Conservation (phyloP, 2,888 invertebrate species). For the Fissipunctia ypsillon region DNA sequence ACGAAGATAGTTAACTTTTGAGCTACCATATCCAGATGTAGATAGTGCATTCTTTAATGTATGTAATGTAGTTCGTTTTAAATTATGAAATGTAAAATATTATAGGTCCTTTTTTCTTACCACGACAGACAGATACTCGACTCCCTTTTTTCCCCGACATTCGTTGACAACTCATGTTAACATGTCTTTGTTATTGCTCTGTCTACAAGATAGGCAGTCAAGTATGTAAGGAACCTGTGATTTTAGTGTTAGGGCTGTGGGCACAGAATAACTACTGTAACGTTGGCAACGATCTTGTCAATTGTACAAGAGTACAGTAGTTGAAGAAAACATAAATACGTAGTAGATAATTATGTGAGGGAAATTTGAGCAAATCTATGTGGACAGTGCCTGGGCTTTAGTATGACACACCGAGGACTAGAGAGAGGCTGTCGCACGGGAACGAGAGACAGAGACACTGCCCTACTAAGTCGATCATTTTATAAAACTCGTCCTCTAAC, state of each 20-base stretch:
- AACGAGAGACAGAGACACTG: not conserved
- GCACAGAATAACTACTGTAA: constrained; percentile 19
- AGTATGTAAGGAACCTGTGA: constrained; percentile 21
- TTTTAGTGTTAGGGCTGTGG: constrained; percentile 15
- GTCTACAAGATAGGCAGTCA: not conserved
- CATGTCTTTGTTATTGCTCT: not conserved
- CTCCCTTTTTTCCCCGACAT: not conserved
- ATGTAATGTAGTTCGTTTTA: not conserved
- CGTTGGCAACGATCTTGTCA: constrained; percentile 10
- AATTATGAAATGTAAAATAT: not conserved
- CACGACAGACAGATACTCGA: constrained; percentile 24
- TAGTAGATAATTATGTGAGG: no score
- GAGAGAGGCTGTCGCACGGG: not conserved
- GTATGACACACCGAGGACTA: not conserved
- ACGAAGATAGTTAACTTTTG: not conserved
- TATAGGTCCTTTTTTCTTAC: constrained; percentile 5
- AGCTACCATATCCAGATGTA: not conserved
- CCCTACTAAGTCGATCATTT: not conserved
- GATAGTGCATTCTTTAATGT: not conserved
- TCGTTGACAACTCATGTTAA: not conserved
- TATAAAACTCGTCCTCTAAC: no score
- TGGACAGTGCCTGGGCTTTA: not conserved
- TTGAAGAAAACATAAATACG: not conserved
- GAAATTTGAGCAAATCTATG: constrained; percentile 16
- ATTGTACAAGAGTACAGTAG: constrained; percentile 6